A percentile compares a stretch with the other conserved stretches of the same genome.
These are phyloP conservation scores for Acleris laterana DNA, from an alignment of 2,888 invertebrate genomes.

Conservation along the genomic window DNA sequence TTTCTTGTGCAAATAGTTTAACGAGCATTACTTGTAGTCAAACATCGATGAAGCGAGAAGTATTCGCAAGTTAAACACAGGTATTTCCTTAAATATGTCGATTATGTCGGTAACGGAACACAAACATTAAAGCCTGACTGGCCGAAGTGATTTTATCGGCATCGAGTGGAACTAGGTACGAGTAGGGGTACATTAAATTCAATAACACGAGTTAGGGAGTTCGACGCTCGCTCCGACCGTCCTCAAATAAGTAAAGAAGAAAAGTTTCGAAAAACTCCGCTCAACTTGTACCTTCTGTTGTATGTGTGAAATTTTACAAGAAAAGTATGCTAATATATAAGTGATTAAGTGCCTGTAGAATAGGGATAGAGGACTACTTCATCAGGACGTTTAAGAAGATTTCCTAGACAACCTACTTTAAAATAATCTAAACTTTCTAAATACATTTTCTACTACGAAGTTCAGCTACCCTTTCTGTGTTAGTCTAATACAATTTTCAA, in stretches of 20 bases:
- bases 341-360: conserved; percentile 45
- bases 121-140: conserved; percentile 52
- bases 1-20: conserved; percentile 42
- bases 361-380: neutral
- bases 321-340: conserved; percentile 57
- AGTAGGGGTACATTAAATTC: conserved; percentile 81
- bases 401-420: too few relatives aligned
- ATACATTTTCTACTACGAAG: too few relatives aligned
- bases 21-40: conserved; percentile 34
- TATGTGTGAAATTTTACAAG: conserved; percentile 67
- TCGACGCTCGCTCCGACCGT: conserved; percentile 81
- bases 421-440: too few relatives aligned
- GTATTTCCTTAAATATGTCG: conserved; percentile 4
- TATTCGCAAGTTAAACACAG: conserved; percentile 19
- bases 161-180: conserved; percentile 71
- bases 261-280: conserved; percentile 77
- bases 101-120: conserved; percentile 26
- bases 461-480: too few relatives aligned
- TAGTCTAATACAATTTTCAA: too few relatives aligned
- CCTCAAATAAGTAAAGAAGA: conserved; percentile 82
- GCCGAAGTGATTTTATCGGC: conserved; percentile 72
- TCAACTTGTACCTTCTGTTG: conserved; percentile 69
- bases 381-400: too few relatives aligned
- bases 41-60: conserved; percentile 20
- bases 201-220: conserved; percentile 83